Evolutionary conservation across 2,888 invertebrate genomes (phyloP), one percentile per base, ranked within the genome.

Genomic region (Dinocampus coccinellae): DNA sequence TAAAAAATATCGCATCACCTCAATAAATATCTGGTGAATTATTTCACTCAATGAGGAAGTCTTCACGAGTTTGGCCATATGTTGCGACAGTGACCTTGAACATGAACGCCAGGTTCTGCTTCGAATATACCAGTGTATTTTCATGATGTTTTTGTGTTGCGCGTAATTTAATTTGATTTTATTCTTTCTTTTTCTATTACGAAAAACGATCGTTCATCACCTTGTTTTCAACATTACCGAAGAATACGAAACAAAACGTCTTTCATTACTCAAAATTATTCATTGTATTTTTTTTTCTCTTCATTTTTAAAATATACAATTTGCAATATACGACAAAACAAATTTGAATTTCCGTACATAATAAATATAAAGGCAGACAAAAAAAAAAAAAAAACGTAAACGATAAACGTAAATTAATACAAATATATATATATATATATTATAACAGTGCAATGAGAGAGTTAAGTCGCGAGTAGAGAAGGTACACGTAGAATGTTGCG

Each of bases 41-140:
- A 26, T 6, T 47, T n/a, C 24, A 22, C 13, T 36, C 16, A 55
- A 39, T 47, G 34, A 13, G 22, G 22, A 33, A 52, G 36, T 36
- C 33, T 36, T 22, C 26, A 13, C 24, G 11, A 39, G 53, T 34
- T 20, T 47, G 24, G 34, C 72, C 76, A 73, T 76, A 76, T 73
- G 73, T 74, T 73, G 71, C 73, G 72, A 66, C 73, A 75, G 73
- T 76, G 77, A 77, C 76, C 77, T 77, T 77, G 77, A 75, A 75
- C 71, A 69, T 75, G 67, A 47, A 36, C 60, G 68, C 58, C 16
- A 64, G 16, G 9, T 16, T 4, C 22, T 13, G n/a, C n/a, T 4
- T 29, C 22, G 16, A 34, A 39, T 3, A 29, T 58, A 16, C 0
- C 24, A 24, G 22, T 34, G 34, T 58, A 20, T 10, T 20, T 16